phyloP scores from a whole-genome alignment of 2,888 invertebrate genomes.

The Mamestra brassicae region DNA sequence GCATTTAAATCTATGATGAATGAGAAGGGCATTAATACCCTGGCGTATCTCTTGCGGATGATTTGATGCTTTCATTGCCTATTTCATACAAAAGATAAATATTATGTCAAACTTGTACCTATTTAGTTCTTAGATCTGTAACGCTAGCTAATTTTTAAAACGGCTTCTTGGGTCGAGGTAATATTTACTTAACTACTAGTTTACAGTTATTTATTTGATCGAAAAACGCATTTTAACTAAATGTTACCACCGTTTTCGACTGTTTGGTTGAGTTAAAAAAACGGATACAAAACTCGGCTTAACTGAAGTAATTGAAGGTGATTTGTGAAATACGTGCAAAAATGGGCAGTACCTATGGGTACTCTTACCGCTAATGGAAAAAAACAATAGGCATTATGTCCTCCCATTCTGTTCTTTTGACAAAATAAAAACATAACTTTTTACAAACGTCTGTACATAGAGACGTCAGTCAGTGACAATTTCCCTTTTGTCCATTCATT shows the following conservation, averaged over 20 bases:
- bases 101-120: background rate
- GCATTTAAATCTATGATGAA: slow-evolving; percentile 50
- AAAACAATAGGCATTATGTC: slow-evolving; percentile 11
- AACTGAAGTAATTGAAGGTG: too few species aligned
- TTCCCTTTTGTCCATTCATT: slow-evolving; percentile 20
- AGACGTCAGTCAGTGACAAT: slow-evolving; percentile 35
- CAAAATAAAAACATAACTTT: background rate
- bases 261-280: too few species aligned
- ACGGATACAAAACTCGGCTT: too few species aligned
- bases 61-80: slow-evolving; percentile 6
- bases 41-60: slow-evolving; percentile 19
- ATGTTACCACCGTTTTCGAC: too few species aligned
- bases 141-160: background rate
- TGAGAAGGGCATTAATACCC: slow-evolving; percentile 58
- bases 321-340: too few species aligned
- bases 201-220: too few species aligned
- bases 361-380: background rate
- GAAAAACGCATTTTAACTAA: too few species aligned
- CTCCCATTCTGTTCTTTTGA: slow-evolving; percentile 14
- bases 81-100: slow-evolving; percentile 20
- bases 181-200: too few species aligned
- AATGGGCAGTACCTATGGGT: too few species aligned
- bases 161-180: background rate
- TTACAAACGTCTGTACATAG: background rate
- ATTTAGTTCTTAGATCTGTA: background rate